These are phyloP conservation scores for Magallana gigas DNA, from an alignment of 1,140 invertebrate genomes.

Conservation along the genomic window DNA sequence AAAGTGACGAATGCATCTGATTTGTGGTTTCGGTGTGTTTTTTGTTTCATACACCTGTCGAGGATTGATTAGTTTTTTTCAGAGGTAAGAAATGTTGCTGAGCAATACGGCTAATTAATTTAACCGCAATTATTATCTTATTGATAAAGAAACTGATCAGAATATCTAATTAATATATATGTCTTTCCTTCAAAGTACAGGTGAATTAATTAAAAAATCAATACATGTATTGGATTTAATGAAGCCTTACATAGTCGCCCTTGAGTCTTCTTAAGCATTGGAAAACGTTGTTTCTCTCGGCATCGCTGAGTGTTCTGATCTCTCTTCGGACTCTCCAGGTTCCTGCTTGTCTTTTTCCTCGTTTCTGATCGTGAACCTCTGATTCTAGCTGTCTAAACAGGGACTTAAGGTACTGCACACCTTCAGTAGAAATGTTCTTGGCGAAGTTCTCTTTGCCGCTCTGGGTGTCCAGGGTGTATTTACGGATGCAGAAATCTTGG, in stretches of 20 bases:
- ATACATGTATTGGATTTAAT: too few species aligned
- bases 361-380: not conserved
- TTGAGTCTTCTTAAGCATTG: constrained; percentile 11
- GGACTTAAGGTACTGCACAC: not conserved
- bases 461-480: not conserved
- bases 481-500: constrained; percentile 12
- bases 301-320: not conserved
- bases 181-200: too few species aligned
- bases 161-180: too few species aligned
- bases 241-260: not conserved
- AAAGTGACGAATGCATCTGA: not conserved
- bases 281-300: constrained; percentile 1
- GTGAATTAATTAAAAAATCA: too few species aligned
- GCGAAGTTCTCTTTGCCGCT: constrained; percentile 17
- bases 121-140: too few species aligned
- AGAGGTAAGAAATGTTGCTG: not conserved
- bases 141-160: too few species aligned
- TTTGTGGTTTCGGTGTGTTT: not conserved
- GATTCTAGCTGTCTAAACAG: constrained; percentile 1
- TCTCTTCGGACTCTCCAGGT: not conserved
- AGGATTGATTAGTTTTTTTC: not conserved
- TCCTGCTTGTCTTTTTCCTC: constrained; percentile 1
- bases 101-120: not conserved
- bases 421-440: not conserved
- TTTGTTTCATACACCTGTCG: not conserved